A percentile compares a stretch with the other conserved stretches of the same genome.
Evolutionary conservation across 1,140 invertebrate species (phyloP).

Genomic region (Pomacea maculata): DNA sequence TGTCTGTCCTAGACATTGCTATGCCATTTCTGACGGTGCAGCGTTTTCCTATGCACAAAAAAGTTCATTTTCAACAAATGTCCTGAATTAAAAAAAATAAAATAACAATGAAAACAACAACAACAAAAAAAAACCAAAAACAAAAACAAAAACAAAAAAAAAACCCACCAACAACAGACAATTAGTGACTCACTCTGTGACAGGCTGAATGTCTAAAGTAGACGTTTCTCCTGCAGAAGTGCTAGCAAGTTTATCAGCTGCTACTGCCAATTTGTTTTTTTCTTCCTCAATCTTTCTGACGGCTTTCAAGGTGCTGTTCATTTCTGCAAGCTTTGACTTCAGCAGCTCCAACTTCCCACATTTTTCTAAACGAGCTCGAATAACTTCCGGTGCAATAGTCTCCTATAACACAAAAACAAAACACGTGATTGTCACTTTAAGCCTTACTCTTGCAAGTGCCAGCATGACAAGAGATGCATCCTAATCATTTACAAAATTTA

Average conservation of each 20-base stretch:
- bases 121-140: no score
- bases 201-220: neutral
- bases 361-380: constrained; percentile 47
- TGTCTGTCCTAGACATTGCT: constrained; percentile 14
- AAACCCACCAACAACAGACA: no score
- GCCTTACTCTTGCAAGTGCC: no score
- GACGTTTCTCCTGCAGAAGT: neutral
- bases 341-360: constrained; percentile 53
- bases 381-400: constrained; percentile 34
- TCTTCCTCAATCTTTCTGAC: constrained; percentile 18
- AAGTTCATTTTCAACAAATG: no score
- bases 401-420: neutral
- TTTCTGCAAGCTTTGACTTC: constrained; percentile 48
- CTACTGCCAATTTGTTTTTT: neutral
- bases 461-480: no score
- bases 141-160: no score
- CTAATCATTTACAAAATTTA: no score
- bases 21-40: no score
- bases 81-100: no score
- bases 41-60: no score
- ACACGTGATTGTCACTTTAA: no score
- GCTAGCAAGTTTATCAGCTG: neutral
- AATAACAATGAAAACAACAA: no score
- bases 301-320: constrained; percentile 42
- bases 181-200: neutral